Evolutionary conservation across 2,888 invertebrate species (phyloP), one percentile per base, ranked within the genome.

Genomic region (Arrhopalites spinosus): DNA sequence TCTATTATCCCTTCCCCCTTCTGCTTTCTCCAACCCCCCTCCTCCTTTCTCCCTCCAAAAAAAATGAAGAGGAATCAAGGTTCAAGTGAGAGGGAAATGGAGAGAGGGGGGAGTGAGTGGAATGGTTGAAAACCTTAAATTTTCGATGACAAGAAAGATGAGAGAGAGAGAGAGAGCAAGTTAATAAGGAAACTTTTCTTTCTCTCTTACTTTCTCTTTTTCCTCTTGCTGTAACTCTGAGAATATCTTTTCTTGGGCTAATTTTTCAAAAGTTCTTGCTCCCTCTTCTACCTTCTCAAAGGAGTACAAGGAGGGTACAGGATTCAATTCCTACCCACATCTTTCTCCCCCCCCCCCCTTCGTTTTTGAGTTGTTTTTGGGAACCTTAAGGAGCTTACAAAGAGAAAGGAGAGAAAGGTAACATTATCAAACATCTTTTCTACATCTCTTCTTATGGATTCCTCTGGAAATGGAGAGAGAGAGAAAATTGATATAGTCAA

Each of bases 141-240:
- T 68, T 68, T 68, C 67, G 67, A 68, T 68, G 67, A 68, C 67
- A 69, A 69, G 53, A 69, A 69, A 53, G 69, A 69, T 53, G 23
- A 66, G 30, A 64, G 17, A 64, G 61, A 61, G 61, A 25, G 61
- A n/a, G 25, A 64, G 66, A 66, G 43, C 25, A 20, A 69, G 69
- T 69, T 69, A 69, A 69, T 69, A 69, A 69, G 69, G 66, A 66
- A 69, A 69, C 69, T 69, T 69, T 53, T 30, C 69, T 69, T 25
- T 27, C 27, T n/a, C n/a, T n/a, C 20, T 50, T 69, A 50, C 47
- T 53, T 29, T 69, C 69, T 47, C 47, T 47, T 47, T 68, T 47
- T 47, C 69, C 29, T 23, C 50, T 29, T 25, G n/a, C 29, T 63
- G 15, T 23, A 5, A 8, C 3, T 53, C 8, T 53, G n/a, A 8